These are phyloP conservation scores for Egretta garzetta DNA, from an alignment of 2,113 vertebrate genomes.

Conservation along the genomic window DNA sequence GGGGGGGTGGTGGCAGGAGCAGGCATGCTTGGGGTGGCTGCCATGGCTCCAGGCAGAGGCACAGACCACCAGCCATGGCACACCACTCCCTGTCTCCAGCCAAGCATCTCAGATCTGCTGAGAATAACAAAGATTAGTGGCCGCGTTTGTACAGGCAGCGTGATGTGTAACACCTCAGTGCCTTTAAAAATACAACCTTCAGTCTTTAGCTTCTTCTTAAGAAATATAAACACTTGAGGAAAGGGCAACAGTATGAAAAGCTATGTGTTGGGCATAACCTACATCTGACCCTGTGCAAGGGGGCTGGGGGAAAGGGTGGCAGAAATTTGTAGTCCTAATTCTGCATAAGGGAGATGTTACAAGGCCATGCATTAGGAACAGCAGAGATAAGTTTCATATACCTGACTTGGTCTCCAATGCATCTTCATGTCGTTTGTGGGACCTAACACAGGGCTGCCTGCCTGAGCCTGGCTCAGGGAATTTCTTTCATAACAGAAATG, in stretches of 20 bases:
- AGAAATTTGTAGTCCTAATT: not conserved
- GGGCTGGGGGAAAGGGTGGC: not conserved
- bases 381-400: not conserved
- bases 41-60: not conserved
- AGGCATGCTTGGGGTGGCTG: not conserved
- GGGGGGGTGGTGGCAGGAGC: rapidly evolving
- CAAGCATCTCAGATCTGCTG: not conserved
- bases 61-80: not conserved
- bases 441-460: not conserved
- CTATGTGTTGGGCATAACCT: not conserved
- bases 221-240: not conserved
- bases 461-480: not conserved
- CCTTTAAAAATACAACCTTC: not conserved
- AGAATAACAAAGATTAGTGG: not conserved
- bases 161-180: not conserved
- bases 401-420: no score
- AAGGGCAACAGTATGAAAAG: not conserved
- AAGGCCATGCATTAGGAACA: not conserved
- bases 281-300: not conserved
- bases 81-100: not conserved
- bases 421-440: not conserved
- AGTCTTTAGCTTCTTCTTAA: not conserved
- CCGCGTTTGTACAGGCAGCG: not conserved
- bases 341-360: not conserved
- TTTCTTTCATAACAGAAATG: not conserved